Evolutionary conservation across 2,113 vertebrate genomes (phyloP).

Genomic region (Cololabis saira): DNA sequence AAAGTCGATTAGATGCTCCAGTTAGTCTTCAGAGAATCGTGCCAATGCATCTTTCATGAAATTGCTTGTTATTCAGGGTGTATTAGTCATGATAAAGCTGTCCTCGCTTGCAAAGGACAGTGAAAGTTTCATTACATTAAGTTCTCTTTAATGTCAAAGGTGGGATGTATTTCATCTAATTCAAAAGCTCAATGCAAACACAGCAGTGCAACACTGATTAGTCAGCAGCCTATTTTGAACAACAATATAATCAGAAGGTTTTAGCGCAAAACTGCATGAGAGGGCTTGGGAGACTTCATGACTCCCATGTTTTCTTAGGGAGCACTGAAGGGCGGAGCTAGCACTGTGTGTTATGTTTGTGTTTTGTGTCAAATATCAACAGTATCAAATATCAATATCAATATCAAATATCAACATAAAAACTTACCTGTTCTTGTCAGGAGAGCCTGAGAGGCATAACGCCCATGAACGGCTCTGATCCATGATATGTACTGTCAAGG

Average conservation of each 20-base stretch:
- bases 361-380: no score
- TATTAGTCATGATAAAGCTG: slow-evolving; percentile 4
- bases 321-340: no score
- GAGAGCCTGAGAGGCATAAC: not conserved
- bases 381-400: no score
- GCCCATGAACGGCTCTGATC: slow-evolving; percentile 47
- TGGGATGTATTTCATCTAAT: not conserved
- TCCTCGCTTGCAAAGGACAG: slow-evolving; percentile 1
- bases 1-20: slow-evolving; percentile 3
- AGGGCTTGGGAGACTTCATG: no score
- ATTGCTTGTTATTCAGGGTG: slow-evolving; percentile 1
- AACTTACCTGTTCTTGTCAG: not conserved
- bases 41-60: not conserved
- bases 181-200: no score
- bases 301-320: no score
- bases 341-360: no score
- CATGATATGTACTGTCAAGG: slow-evolving; percentile 42
- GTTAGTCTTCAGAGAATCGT: not conserved
- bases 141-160: not conserved
- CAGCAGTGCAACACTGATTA: no score
- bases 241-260: no score
- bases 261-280: no score
- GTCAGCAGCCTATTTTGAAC: no score
- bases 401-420: no score
- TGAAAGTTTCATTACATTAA: not conserved